These are phyloP conservation scores for Carassius carassius DNA, from an alignment of 2,113 vertebrate species.

Conservation along the genomic window DNA sequence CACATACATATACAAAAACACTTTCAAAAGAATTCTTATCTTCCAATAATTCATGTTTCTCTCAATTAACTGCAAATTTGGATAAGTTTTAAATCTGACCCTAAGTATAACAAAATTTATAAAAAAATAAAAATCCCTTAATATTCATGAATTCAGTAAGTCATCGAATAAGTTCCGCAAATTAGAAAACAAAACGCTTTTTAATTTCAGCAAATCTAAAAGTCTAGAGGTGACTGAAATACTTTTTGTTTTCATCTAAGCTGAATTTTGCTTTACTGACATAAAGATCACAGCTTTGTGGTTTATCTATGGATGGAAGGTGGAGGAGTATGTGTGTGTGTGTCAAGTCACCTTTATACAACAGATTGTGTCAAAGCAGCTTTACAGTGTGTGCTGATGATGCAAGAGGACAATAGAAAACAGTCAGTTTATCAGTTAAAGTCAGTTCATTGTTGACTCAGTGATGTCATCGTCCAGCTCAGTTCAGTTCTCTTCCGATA, in stretches of 20 bases:
- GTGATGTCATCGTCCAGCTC: too few species aligned
- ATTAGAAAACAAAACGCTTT: not conserved
- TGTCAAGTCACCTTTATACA: too few species aligned
- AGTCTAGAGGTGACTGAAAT: not conserved
- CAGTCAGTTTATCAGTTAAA: too few species aligned
- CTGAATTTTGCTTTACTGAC: not conserved
- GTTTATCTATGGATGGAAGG: constrained; percentile 7
- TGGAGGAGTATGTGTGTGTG: not conserved
- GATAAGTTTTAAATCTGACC: not conserved
- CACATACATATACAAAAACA: too few species aligned
- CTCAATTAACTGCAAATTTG: not conserved
- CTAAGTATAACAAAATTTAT: not conserved
- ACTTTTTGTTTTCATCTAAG: not conserved
- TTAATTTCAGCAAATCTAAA: not conserved
- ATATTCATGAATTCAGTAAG: not conserved
- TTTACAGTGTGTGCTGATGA: too few species aligned
- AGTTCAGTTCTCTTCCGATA: too few species aligned
- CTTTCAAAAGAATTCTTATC: too few species aligned
- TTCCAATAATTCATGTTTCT: not conserved
- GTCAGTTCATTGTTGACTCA: too few species aligned
- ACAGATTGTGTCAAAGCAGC: too few species aligned
- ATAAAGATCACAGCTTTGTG: not conserved
- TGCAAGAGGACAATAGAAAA: too few species aligned
- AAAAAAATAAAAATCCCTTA: not conserved
- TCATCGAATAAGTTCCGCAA: not conserved